Conservation (phyloP, 2,888 invertebrate genomes). For the Acrobeloides nanus region DNA sequence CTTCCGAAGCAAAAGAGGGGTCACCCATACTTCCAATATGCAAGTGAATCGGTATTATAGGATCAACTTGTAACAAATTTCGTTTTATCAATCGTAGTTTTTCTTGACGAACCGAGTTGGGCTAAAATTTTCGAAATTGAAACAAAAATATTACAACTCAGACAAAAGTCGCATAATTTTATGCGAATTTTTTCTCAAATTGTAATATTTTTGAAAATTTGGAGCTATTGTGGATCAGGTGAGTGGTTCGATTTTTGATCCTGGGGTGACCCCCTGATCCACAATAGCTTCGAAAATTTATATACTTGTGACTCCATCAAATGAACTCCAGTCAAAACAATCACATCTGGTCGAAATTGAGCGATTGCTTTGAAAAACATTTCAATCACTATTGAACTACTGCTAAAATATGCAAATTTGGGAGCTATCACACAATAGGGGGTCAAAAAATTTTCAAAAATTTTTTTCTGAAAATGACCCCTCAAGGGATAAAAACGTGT, state of each 20-base stretch:
- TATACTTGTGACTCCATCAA: slow-evolving; percentile 54
- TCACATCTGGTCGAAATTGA: slow-evolving; percentile 54
- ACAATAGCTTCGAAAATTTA: no score
- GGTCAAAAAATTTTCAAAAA: neutral
- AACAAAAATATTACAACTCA: slow-evolving; percentile 4
- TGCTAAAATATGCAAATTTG: slow-evolving; percentile 30
- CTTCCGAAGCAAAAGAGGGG: slow-evolving; percentile 49
- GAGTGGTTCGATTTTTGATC: no score
- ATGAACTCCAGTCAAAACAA: slow-evolving; percentile 56
- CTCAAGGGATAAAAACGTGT: no score
- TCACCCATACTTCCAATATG: slow-evolving; percentile 57
- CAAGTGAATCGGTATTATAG: slow-evolving; percentile 55
- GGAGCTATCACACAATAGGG: neutral
- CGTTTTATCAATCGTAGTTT: slow-evolving; percentile 51
- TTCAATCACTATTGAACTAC: slow-evolving; percentile 52
- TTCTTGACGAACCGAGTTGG: slow-evolving; percentile 42
- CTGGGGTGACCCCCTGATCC: no score
- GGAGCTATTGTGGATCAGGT: neutral
- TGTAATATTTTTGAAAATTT: neutral
- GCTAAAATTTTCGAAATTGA: slow-evolving; percentile 17
- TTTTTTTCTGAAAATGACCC: no score
- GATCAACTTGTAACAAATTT: slow-evolving; percentile 52
- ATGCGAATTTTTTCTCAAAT: no score
- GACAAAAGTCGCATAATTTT: neutral
- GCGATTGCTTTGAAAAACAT: slow-evolving; percentile 55